Evolutionary conservation across 2,113 vertebrate genomes (phyloP).

Genomic region (Nothoprocta perdicaria): DNA sequence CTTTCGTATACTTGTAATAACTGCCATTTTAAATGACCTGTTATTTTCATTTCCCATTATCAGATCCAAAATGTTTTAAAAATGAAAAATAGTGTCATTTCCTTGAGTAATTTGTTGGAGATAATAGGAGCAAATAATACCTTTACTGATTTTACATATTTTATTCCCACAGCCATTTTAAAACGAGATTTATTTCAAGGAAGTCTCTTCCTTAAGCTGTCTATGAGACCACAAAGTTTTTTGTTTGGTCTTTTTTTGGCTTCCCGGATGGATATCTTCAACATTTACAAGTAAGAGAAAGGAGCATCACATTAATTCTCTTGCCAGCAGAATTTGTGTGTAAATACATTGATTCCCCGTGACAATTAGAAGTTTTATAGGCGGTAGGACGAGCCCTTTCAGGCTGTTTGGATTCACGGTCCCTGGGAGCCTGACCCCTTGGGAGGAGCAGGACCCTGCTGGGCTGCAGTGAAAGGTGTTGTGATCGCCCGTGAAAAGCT

Average conservation of each 20-base stretch:
- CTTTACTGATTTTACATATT: neutral
- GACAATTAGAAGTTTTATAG: neutral
- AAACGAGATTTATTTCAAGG: neutral
- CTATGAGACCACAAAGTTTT: neutral
- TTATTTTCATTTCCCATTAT: conserved; percentile 28
- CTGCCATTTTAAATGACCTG: conserved; percentile 26
- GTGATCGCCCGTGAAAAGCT: neutral
- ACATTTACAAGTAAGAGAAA: neutral
- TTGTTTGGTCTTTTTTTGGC: neutral
- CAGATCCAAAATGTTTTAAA: conserved; percentile 20
- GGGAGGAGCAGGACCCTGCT: neutral
- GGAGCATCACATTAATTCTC: neutral
- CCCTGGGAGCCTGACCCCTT: neutral
- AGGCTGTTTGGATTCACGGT: neutral
- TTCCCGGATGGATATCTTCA: neutral
- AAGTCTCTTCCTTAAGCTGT: neutral
- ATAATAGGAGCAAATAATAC: neutral
- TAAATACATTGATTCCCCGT: rapidly evolving
- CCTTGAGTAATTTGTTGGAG: neutral
- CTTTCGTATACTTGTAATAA: neutral
- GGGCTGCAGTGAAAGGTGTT: neutral
- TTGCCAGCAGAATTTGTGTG: neutral
- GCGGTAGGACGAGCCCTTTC: neutral
- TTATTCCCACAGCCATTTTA: neutral
- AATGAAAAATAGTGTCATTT: conserved; percentile 18